Conservation (phyloP, 2,113 vertebrate species). For the Raphicerus campestris region DNA sequence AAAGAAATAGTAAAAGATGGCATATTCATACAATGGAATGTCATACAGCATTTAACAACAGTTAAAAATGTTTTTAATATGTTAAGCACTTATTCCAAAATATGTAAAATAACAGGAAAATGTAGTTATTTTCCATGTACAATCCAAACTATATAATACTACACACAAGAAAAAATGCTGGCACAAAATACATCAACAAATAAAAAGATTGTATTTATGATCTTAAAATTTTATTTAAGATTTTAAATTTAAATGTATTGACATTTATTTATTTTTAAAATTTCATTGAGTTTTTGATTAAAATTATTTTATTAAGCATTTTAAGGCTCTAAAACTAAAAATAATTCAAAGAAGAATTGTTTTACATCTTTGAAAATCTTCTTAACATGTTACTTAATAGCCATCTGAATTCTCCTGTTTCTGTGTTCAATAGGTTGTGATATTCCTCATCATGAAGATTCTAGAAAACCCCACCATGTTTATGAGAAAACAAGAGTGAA, state of each 20-base stretch:
- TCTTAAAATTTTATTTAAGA: neutral
- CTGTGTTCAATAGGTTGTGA: neutral
- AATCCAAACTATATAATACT: neutral
- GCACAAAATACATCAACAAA: neutral
- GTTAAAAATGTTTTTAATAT: neutral
- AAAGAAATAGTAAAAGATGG: neutral
- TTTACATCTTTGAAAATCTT: neutral
- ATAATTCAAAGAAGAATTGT: neutral
- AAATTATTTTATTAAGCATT: neutral
- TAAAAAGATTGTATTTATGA: neutral
- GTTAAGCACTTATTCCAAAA: neutral
- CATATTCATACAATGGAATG: neutral
- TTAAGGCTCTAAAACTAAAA: neutral
- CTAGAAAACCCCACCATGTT: neutral
- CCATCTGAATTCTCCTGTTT: neutral
- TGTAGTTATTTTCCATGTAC: neutral
- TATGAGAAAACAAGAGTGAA: neutral
- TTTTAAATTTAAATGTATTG: neutral
- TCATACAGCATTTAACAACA: neutral
- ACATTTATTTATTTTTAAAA: neutral
- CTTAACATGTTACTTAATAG: neutral
- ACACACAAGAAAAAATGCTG: neutral
- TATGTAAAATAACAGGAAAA: neutral
- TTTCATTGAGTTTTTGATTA: neutral
- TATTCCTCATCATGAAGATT: neutral